Evolutionary conservation across 2,888 invertebrate genomes (phyloP).

Genomic region (Drosophila emarginata): DNA sequence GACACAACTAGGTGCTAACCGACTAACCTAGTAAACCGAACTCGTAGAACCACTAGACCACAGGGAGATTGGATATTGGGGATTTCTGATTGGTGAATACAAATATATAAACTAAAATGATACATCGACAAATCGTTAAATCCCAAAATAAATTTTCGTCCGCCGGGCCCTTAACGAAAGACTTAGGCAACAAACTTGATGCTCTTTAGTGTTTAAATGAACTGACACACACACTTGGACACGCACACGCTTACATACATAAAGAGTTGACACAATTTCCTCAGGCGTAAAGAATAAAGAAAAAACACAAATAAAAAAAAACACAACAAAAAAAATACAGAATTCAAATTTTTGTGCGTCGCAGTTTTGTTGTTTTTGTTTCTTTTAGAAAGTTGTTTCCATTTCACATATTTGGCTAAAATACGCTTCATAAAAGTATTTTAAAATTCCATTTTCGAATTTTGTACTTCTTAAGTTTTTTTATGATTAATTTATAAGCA

Average conservation of each 20-base stretch:
- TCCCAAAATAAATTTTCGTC: conserved; percentile 45
- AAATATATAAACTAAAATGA: conserved; percentile 19
- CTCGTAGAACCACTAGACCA: conserved; percentile 61
- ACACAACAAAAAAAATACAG: conserved; percentile 20
- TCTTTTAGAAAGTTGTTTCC: conserved; percentile 74
- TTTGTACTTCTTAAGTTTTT: conserved; percentile 29
- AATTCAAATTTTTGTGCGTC: conserved; percentile 69
- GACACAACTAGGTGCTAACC: conserved; percentile 68
- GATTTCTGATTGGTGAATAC: conserved; percentile 13
- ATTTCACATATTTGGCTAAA: conserved; percentile 74
- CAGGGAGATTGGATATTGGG: conserved; percentile 26
- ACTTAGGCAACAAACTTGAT: conserved; percentile 70
- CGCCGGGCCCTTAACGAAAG: conserved; percentile 68
- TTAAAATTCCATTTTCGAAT: conserved; percentile 72
- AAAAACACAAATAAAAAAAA: conserved; percentile 14
- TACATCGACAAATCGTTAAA: conserved; percentile 2
- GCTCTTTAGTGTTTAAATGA: conserved; percentile 10
- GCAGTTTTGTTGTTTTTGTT: conserved; percentile 41
- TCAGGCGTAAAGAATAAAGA: conserved; percentile 74
- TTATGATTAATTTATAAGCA: conserved; percentile 64
- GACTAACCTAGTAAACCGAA: conserved; percentile 78
- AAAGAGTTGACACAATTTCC: conserved; percentile 75
- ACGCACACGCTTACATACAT: conserved; percentile 38
- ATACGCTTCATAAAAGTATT: conserved; percentile 44
- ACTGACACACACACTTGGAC: conserved; percentile 28